Evolutionary conservation across 2,797 vertebrate genomes (phyloP), one percentile per base, ranked within the genome.

Genomic region (Pangasius larnaudii): DNA sequence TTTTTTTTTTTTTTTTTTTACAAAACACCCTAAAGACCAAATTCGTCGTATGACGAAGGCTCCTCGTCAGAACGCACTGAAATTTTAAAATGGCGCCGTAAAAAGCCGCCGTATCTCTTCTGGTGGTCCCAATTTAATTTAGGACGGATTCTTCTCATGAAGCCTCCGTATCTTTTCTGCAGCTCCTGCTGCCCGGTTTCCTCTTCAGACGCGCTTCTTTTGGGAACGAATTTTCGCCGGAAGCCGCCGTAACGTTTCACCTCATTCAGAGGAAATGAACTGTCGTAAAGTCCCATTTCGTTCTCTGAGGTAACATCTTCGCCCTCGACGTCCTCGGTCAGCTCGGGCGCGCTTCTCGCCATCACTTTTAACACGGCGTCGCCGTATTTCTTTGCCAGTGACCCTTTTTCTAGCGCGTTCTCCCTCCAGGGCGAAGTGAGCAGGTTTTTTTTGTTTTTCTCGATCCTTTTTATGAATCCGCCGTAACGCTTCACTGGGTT

Each of bases 91-190:
- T 99, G 98, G 61, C 97, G 96, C 85, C 98, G 93, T 93, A 99
- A 96, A 93, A 98, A 99, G 9, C 98, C 97, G 0, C 98, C 98
- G 3, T 98, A 99, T n/a, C 98, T 95, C 91, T 97, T 98, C 95
- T 97, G 96, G 92, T 99, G 98, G 95, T 98, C 97, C 98, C 98
- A 99, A 91, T 97, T 97, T 83, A 99, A 93, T 94, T 98, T 99
- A 77, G 98, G 98, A 10, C 98, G 97, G 93, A 99, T 97, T 91
- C 98, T 96, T 89, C 98, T 94, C 97, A 99, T 94, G 94, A 99
- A 99, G 75, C 98, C 98, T 0, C 98, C 98, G 1, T 99, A 99
- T 87, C 98, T 96, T 91, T 99, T 99, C 92, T 98, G 98, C 72
- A 99, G 94, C 93, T 96, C 97, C 49, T 95, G 94, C 88, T 90